Base-by-base conservation (phyloP, 1,140 invertebrate species). In the Drosophila funebris region DNA sequence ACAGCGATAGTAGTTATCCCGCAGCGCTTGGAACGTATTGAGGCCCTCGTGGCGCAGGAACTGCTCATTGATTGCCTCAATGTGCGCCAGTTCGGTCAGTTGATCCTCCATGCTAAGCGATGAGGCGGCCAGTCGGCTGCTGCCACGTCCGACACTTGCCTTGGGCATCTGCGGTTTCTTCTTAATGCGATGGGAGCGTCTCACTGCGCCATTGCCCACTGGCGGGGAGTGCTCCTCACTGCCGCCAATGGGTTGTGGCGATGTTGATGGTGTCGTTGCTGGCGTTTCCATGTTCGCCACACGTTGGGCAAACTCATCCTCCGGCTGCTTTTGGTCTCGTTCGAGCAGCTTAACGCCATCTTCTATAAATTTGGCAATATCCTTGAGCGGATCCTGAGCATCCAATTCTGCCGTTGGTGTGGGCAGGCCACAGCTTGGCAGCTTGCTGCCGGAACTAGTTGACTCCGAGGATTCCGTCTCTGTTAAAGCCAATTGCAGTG, bases 1-100 rank as follows among this genome's bases (percentile, higher is more conserved):
- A 75, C 95, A 96, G 48, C 96, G 92, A 93, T 97, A 98, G 24
- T 96, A 93, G 93, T 98, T 98, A 91, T 98, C 97, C 33, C 94
- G 94, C 37, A 98, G 94, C 78, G 94, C 92, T 75, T 96, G 94
- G 93, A 97, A 99, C 50, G 95, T 94, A 70, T 95, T 96, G 43
- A 97, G 94, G 6, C 95, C 95, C 73, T 95, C 94, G 58, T 73
- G 76, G 44, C 78, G 89, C 20, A 91, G 48, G 7, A 91, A 91
- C 37, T 83, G 75, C 8, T 81, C 81, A 36, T 91, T 91, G n/a
- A 88, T 73, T 0, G 73, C 53, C 43, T 91, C 87, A 6, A 90
- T 84, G 13, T 81, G 60, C 5, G 90, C 81, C 71, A 90, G 52
- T 29, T 88, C 79, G 0, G 69, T 50, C 14, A 90, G 50, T 53